phyloP scores from a whole-genome alignment of 2,888 invertebrate species.

The Caradrina kadenii region DNA sequence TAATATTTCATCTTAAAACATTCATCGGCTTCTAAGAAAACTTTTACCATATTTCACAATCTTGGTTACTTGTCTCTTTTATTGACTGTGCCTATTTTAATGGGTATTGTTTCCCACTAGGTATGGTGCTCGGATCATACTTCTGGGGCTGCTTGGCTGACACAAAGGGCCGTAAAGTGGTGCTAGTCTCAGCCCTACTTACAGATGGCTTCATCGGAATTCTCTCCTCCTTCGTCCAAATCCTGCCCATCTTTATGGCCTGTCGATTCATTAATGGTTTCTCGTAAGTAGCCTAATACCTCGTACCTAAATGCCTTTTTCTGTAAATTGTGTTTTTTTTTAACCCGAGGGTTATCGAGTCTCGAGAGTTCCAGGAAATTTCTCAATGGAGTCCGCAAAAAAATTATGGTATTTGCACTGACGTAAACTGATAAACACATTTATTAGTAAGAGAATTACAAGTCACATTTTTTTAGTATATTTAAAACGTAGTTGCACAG shows the following conservation, averaged over 20 bases:
- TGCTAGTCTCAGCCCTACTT: slow-evolving; percentile 93
- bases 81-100: not conserved
- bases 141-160: slow-evolving; percentile 96
- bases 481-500: too few relatives aligned
- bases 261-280: slow-evolving; percentile 95
- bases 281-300: slow-evolving; percentile 91
- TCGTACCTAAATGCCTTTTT: too few relatives aligned
- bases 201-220: slow-evolving; percentile 94
- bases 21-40: too few relatives aligned
- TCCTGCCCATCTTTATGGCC: slow-evolving; percentile 93
- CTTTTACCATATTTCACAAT: too few relatives aligned
- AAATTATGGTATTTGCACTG: too few relatives aligned
- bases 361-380: too few relatives aligned
- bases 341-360: not conserved
- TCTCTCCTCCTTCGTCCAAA: slow-evolving; percentile 93
- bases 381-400: too few relatives aligned
- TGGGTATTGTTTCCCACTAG: slow-evolving; percentile 75
- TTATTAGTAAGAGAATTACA: too few relatives aligned
- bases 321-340: too few relatives aligned
- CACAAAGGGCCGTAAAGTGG: slow-evolving; percentile 94
- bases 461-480: too few relatives aligned
- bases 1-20: too few relatives aligned
- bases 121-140: slow-evolving; percentile 95
- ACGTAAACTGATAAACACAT: too few relatives aligned
- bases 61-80: not conserved